Evolutionary conservation across 2,113 vertebrate genomes (phyloP).

Genomic region (Herpailurus yagouaroundi): DNA sequence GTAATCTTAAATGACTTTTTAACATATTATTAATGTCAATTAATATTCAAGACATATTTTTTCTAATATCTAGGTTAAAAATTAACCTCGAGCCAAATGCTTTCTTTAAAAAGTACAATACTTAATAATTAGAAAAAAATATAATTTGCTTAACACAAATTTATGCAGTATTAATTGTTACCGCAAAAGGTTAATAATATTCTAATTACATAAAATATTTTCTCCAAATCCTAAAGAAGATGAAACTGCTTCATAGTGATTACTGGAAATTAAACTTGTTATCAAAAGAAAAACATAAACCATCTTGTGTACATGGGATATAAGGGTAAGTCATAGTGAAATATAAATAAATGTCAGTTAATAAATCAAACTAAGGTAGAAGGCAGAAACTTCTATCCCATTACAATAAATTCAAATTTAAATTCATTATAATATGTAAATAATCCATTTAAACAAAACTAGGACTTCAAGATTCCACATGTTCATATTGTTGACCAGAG

Average conservation of each 20-base stretch:
- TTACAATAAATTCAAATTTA: background rate
- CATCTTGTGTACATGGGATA: background rate
- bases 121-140: constrained; percentile 43
- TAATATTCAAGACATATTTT: constrained; percentile 16
- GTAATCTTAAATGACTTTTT: constrained; percentile 34
- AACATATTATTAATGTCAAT: background rate
- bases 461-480: background rate
- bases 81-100: background rate
- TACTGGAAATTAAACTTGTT: background rate
- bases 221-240: background rate
- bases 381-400: background rate
- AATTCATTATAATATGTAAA: background rate
- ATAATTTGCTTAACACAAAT: constrained; percentile 2
- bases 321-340: background rate
- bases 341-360: background rate
- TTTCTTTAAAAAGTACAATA: background rate
- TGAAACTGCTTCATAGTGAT: background rate
- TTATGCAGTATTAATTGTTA: background rate
- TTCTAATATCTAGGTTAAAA: constrained; percentile 2
- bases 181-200: background rate
- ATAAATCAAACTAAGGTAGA: background rate
- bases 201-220: constrained; percentile 11
- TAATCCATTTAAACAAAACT: background rate
- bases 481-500: background rate
- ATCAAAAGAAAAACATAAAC: constrained; percentile 12